phyloP scores from a whole-genome alignment of 2,797 vertebrate species.

The Peromyscus melanophrys region DNA sequence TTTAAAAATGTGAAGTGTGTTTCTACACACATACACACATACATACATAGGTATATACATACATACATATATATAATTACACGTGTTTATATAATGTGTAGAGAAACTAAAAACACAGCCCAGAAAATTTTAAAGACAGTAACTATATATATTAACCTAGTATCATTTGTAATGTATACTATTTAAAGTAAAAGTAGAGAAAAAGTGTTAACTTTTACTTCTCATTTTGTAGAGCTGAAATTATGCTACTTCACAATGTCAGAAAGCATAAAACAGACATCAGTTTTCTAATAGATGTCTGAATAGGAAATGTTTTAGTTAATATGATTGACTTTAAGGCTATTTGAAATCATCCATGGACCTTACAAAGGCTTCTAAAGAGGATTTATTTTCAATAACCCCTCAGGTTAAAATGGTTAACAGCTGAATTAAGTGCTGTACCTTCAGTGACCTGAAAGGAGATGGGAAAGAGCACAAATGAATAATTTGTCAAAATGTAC shows the following conservation, averaged over 20 bases:
- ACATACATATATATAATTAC: neutral
- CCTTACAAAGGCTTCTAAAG: conserved; percentile 71
- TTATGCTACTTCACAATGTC: conserved; percentile 18
- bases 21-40: neutral
- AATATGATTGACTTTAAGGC: conserved; percentile 75
- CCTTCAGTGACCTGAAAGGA: conserved; percentile 69
- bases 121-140: neutral
- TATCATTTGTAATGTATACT: conserved; percentile 8
- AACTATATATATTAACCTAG: neutral
- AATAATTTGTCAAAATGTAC: conserved; percentile 58
- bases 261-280: conserved; percentile 46
- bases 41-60: neutral
- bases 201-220: conserved; percentile 35
- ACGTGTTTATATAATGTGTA: neutral
- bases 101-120: neutral
- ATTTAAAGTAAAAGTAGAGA: neutral
- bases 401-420: conserved; percentile 81
- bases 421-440: conserved; percentile 71
- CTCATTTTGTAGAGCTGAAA: neutral
- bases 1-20: neutral
- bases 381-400: conserved; percentile 75
- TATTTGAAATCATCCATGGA: conserved; percentile 72
- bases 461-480: conserved; percentile 39
- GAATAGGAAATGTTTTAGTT: conserved; percentile 72
- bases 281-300: conserved; percentile 65